phyloP scores from a whole-genome alignment of 2,888 invertebrate genomes.

The Pegoplata infirma region DNA sequence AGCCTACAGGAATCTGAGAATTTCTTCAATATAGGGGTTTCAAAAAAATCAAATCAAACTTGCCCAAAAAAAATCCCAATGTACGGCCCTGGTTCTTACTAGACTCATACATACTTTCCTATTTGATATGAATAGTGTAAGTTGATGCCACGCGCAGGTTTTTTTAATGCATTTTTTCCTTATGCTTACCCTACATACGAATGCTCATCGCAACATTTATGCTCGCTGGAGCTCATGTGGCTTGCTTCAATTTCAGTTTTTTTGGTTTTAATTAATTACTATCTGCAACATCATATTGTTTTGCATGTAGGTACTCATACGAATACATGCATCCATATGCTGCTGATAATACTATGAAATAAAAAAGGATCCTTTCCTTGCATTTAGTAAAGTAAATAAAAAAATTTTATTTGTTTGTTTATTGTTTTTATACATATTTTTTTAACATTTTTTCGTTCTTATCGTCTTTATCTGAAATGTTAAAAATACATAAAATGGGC shows the following conservation, averaged over 20 bases:
- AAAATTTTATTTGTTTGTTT: constrained; percentile 25
- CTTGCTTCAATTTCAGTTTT: constrained; percentile 36
- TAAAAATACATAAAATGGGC: constrained; percentile 25
- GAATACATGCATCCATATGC: constrained; percentile 29
- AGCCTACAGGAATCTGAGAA: too few relatives aligned
- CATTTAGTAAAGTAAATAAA: constrained; percentile 35
- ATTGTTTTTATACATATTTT: constrained; percentile 30
- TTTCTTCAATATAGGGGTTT: too few relatives aligned
- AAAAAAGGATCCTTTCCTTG: constrained; percentile 33
- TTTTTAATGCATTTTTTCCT: constrained; percentile 36
- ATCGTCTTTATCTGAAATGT: constrained; percentile 36
- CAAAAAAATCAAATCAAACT: too few relatives aligned
- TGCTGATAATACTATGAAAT: neutral
- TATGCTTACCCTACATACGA: constrained; percentile 22
- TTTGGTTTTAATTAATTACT: constrained; percentile 59
- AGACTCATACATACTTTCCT: too few relatives aligned
- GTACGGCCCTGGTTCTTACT: too few relatives aligned
- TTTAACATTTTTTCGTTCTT: constrained; percentile 4
- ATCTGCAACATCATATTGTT: constrained; percentile 45
- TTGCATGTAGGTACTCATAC: too few relatives aligned
- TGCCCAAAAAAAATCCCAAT: too few relatives aligned
- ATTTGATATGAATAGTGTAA: constrained; percentile 12
- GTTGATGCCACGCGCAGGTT: constrained; percentile 35
- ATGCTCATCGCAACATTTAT: constrained; percentile 34
- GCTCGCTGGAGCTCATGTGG: constrained; percentile 57